Evolutionary conservation across 1,140 invertebrate species (phyloP), one percentile per base, ranked within the genome.

Genomic region (Ceratitis capitata): DNA sequence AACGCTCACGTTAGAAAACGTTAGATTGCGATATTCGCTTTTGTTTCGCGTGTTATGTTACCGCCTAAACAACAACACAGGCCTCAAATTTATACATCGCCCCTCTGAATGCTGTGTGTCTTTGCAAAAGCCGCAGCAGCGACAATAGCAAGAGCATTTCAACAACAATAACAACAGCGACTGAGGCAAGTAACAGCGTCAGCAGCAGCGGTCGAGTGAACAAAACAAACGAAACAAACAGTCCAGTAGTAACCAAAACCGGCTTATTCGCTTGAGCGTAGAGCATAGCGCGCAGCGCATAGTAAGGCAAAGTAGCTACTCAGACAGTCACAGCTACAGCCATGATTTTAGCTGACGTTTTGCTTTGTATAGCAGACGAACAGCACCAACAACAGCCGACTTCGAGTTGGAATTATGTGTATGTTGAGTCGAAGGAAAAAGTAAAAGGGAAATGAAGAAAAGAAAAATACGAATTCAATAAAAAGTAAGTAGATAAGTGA

Each of bases 371-470:
- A 69, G 39, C 64, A 64, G 35, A 64, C 49, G 51, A 56, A 56
- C 12, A 61, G 56, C 2, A 69, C 2, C 7, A 32, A 32, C 29
- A 9, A 19, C 12, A 69, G 12, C 0, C 14, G 61, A 35, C 1
- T 69, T 29, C 10, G 26, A 6, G 26, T 7, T 32, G 58, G 1
- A 29, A 16, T 64, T 56, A 5, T 23, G 6, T 19, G 7, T 23
- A 1, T 61, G 26, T 26, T 1, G 9, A 61, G 14, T 69, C 35
- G 35, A 26, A 69, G 64, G 35, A 69, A 69, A 69, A 69, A 69
- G 64, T 69, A 69, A 69, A 69, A 42, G 64, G 64, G 39, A 53
- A 47, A 82, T 82, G 45, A 82, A 51, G 23, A 82, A 26, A 82
- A 82, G n/a, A 53, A 82, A 82, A 82, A 82, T 29, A 82, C 42